Percentiles rank a stretch among this genome's conserved stretches.
phyloP scores from a whole-genome alignment of 2,888 invertebrate species.

The Hydroisotoma schaefferi region DNA sequence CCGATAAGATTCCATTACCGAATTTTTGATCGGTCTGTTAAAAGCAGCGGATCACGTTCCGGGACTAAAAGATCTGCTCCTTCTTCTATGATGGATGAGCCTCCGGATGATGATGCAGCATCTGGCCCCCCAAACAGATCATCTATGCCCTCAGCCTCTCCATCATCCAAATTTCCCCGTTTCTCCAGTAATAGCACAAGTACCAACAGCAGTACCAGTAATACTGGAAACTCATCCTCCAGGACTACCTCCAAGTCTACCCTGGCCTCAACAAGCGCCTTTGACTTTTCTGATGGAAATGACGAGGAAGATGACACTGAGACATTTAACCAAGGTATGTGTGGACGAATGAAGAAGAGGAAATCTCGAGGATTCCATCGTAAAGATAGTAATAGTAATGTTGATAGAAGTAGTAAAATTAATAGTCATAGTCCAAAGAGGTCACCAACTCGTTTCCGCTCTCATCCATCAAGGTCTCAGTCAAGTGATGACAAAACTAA shows the following conservation, averaged over 20 bases:
- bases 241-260: conserved; percentile 10
- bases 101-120: conserved; percentile 44
- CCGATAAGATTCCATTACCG: conserved; percentile 49
- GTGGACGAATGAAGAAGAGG: not conserved
- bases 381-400: conserved; percentile 7
- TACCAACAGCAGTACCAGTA: conserved; percentile 15
- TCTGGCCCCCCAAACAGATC: conserved; percentile 42
- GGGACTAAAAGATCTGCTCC: conserved; percentile 47
- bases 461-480: conserved; percentile 4
- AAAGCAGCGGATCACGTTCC: conserved; percentile 32
- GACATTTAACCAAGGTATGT: too few species aligned
- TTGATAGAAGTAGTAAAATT: conserved; percentile 5
- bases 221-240: not conserved
- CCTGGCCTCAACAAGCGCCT: conserved; percentile 5
- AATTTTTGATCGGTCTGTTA: conserved; percentile 45
- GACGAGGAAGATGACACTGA: not conserved
- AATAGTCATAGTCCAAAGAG: conserved; percentile 6
- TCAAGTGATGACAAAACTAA: not conserved
- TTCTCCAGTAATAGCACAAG: conserved; percentile 36
- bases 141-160: conserved; percentile 38
- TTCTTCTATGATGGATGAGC: conserved; percentile 46
- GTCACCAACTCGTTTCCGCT: conserved; percentile 2
- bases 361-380: conserved; percentile 7
- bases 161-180: conserved; percentile 46
- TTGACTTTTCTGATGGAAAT: conserved; percentile 13